Conservation (phyloP, 1,140 invertebrate genomes). For the Philotrypesis tridentata region DNA sequence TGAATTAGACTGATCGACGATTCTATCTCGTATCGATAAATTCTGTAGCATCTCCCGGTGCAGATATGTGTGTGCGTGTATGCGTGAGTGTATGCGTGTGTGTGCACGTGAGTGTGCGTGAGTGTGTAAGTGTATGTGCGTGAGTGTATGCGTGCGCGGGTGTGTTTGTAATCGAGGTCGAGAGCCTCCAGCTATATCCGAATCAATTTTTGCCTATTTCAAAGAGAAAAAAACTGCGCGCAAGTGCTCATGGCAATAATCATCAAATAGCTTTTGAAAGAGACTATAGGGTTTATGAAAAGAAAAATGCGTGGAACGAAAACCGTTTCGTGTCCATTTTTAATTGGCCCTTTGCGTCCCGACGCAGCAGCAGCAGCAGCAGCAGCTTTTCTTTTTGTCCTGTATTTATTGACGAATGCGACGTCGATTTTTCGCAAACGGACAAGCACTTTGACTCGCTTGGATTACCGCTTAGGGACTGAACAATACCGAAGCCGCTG, state of each 20-base stretch:
- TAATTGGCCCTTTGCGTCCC: background rate
- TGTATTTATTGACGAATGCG: conserved; percentile 17
- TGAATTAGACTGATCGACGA: background rate
- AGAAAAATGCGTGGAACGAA: background rate
- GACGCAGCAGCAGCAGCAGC: background rate
- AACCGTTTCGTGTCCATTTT: conserved; percentile 8
- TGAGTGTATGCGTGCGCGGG: no score
- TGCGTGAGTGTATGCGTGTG: no score
- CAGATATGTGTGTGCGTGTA: no score
- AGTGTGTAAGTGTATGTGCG: no score
- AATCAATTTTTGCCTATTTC: background rate
- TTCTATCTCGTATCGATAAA: background rate
- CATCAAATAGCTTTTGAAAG: background rate
- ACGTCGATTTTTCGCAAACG: conserved; percentile 28
- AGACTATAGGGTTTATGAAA: no score
- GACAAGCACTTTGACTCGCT: conserved; percentile 25
- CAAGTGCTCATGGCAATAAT: background rate
- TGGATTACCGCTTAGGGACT: conserved; percentile 35
- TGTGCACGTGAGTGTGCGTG: no score
- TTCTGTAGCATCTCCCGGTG: no score
- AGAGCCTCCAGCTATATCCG: background rate
- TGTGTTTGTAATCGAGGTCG: background rate
- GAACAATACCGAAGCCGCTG: conserved; percentile 25
- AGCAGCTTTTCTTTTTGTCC: background rate
- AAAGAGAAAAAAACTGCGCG: background rate